These are phyloP conservation scores for Callipepla squamata DNA, from an alignment of 2,113 vertebrate genomes.

Conservation along the genomic window DNA sequence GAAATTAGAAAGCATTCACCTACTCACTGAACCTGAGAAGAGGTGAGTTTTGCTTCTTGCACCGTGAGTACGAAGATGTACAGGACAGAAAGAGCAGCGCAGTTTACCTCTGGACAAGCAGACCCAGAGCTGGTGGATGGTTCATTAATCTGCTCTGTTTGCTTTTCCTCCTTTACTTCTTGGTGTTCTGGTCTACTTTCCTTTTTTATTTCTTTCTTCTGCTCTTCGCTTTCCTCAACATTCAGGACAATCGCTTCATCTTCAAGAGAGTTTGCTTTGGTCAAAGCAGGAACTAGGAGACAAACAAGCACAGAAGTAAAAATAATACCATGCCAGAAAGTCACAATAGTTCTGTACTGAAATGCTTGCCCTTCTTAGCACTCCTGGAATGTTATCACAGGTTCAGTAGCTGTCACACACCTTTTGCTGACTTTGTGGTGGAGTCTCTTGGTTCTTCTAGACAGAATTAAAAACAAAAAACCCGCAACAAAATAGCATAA, in stretches of 20 bases:
- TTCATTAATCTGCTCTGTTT: conserved; percentile 61
- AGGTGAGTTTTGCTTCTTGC: background rate
- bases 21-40: background rate
- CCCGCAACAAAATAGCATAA: background rate
- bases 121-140: conserved; percentile 79
- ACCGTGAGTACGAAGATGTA: fast-evolving
- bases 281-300: conserved; percentile 75
- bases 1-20: background rate
- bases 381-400: background rate
- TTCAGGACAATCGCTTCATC: conserved; percentile 72
- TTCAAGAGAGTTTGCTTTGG: conserved; percentile 70
- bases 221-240: conserved; percentile 68
- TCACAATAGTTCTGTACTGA: background rate
- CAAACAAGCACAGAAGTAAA: background rate
- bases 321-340: background rate
- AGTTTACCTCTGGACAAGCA: conserved; percentile 70
- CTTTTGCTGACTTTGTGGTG: background rate
- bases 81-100: background rate
- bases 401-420: fast-evolving
- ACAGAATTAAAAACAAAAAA: background rate
- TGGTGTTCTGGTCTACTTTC: conserved; percentile 61
- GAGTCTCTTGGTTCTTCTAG: background rate
- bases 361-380: background rate
- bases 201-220: conserved; percentile 59
- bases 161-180: conserved; percentile 49